Evolutionary conservation across 2,113 vertebrate species (phyloP).

Genomic region (Nannobrachium achirus): DNA sequence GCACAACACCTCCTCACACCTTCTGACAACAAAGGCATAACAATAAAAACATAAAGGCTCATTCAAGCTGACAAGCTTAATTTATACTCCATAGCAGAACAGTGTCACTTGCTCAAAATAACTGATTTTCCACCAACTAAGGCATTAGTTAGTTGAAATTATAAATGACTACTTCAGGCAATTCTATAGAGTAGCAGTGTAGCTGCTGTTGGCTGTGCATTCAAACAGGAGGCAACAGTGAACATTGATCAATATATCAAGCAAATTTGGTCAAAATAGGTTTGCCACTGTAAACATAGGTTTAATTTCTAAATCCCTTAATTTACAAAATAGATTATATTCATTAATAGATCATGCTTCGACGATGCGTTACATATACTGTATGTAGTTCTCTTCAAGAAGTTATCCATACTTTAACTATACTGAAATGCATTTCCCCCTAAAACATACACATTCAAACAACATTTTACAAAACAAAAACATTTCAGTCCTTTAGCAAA

Average conservation of each 20-base stretch:
- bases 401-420: constrained; percentile 7
- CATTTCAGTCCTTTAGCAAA: constrained; percentile 9
- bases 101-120: no score
- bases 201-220: constrained; percentile 11
- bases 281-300: constrained; percentile 51
- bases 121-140: background rate
- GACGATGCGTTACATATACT: constrained; percentile 36
- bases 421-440: constrained; percentile 17
- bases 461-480: constrained; percentile 12
- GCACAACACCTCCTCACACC: constrained; percentile 12
- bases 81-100: no score
- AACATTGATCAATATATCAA: constrained; percentile 43
- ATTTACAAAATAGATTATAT: constrained; percentile 16
- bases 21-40: constrained; percentile 33
- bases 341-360: constrained; percentile 53
- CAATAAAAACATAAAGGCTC: constrained; percentile 63
- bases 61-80: constrained; percentile 37
- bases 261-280: constrained; percentile 49
- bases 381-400: constrained; percentile 31
- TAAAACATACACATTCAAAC: constrained; percentile 32
- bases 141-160: constrained; percentile 25
- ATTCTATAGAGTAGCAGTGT: constrained; percentile 16
- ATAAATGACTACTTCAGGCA: constrained; percentile 39
- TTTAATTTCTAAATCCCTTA: constrained; percentile 11
- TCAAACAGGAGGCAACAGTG: constrained; percentile 28